These are phyloP conservation scores for Pelagia noctiluca DNA, from an alignment of 30 jellyfish, hydroid and myxozoan species.

Conservation along the genomic window DNA sequence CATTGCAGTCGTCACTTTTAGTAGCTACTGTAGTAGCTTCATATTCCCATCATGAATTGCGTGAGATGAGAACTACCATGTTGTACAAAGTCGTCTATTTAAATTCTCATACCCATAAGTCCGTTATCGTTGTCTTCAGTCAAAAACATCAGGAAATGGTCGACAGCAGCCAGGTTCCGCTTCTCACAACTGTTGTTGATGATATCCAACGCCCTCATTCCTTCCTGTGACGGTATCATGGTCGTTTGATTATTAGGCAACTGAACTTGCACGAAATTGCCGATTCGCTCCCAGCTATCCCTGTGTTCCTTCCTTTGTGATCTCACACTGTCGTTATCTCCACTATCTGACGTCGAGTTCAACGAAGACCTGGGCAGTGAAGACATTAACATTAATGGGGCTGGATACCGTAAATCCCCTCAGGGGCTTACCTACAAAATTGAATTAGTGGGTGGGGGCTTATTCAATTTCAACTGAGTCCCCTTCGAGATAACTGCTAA, in stretches of 20 bases:
- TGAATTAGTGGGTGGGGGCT: too few species aligned
- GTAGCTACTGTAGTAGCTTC: too few species aligned
- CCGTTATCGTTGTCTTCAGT: slow-evolving; percentile 82
- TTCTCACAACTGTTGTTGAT: slow-evolving; percentile 75
- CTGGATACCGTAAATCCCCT: too few species aligned
- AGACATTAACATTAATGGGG: too few species aligned
- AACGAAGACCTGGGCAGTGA: slow-evolving; percentile 30
- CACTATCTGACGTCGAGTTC: slow-evolving; percentile 48
- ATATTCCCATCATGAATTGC: too few species aligned
- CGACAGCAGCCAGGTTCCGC: slow-evolving; percentile 65
- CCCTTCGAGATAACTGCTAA: too few species aligned
- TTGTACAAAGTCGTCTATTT: too few species aligned
- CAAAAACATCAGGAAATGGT: slow-evolving; percentile 81
- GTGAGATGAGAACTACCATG: too few species aligned
- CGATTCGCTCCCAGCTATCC: slow-evolving; percentile 57
- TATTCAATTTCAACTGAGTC: too few species aligned
- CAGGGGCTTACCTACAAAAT: too few species aligned
- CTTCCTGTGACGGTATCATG: slow-evolving; percentile 59
- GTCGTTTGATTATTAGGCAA: slow-evolving; percentile 75
- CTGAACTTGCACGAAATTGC: slow-evolving; percentile 77
- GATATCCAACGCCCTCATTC: slow-evolving; percentile 68
- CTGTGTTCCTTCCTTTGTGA: slow-evolving; percentile 43
- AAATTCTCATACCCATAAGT: slow-evolving; percentile 40
- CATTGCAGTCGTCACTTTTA: too few species aligned
- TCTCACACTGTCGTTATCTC: slow-evolving; percentile 76